Base-by-base conservation (phyloP, 2,797 vertebrate genomes). In the Hippopotamyrus pictus region DNA sequence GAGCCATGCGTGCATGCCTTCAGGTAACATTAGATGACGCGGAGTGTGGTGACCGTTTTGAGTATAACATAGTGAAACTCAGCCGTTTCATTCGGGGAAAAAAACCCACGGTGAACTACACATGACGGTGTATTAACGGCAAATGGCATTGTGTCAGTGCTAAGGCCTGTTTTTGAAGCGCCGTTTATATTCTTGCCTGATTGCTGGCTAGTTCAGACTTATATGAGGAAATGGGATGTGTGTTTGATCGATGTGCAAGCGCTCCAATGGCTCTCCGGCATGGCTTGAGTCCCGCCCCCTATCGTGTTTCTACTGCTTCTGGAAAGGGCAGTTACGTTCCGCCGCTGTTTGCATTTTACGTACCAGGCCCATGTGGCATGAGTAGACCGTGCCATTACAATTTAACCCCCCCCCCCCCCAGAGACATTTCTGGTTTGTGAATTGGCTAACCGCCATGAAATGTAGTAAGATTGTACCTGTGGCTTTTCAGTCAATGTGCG, bases 191-290 rank as follows among this genome's bases (percentile, higher is more conserved):
- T 51, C 17, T 46, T 19, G 11, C 9, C 29, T 89, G 59, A 57
- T 25, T 54, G 44, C 44, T 73, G 69, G 19, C 33, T 79, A 46
- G 48, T n/a, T 87, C 1, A 87, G 33, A 53, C 87, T 73, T 88
- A 1, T 62, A 12, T 62, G 84, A 69, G 89, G 89, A 73, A 86
- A 86, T 53, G 41, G 50, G 41, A 53, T 11, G 29, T 5, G 19
- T 9, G 7, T 41, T 87, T 86, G 84, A 89, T 51, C 76, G 89
- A 89, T 33, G 65, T 59, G 33, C 14, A n/a, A 54, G 22, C 50
- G 57, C n/a, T 86, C 84, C 62, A 89, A 86, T 89, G n/a, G 37
- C 29, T 25, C 4, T 5, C n/a, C 17, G 62, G 48, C 25, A 25
- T 12, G 29, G 57, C 37, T 37, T 12, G 19, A 17, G 33, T 62